These are phyloP conservation scores for Heterocephalus glaber DNA, from an alignment of 2,113 vertebrate species.

Conservation along the genomic window DNA sequence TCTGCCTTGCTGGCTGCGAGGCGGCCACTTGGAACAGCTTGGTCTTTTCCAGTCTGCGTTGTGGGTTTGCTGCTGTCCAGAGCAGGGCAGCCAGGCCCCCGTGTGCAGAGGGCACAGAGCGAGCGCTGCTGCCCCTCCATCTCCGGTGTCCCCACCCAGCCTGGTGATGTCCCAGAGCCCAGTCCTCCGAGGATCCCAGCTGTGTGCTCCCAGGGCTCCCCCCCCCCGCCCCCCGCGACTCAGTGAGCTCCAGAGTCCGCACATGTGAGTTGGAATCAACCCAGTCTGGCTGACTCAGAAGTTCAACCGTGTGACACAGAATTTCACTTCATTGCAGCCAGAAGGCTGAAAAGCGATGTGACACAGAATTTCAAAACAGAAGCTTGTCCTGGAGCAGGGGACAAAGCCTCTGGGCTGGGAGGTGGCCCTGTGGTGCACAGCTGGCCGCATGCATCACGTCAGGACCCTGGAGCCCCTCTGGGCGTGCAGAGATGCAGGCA, in stretches of 20 bases:
- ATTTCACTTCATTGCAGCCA: not conserved
- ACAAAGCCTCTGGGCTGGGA: not conserved
- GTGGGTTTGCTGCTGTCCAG: not conserved
- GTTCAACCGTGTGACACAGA: not conserved
- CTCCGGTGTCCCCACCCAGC: not conserved
- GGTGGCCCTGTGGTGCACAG: not conserved
- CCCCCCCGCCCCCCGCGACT: not conserved
- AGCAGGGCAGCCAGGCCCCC: not conserved
- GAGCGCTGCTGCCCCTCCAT: not conserved
- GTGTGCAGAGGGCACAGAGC: not conserved
- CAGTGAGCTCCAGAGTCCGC: not conserved
- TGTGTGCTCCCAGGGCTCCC: not conserved
- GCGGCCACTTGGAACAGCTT: not conserved
- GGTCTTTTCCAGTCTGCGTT: not conserved
- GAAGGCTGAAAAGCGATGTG: not conserved
- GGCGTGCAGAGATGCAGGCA: accelerated
- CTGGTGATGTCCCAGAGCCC: not conserved
- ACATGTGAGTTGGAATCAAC: not conserved
- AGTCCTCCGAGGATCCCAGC: not conserved
- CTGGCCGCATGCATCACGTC: not conserved
- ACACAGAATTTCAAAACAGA: not conserved
- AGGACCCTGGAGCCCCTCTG: not conserved
- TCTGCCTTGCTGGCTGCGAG: not conserved
- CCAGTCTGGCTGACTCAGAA: not conserved
- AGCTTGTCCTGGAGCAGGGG: not conserved